These are phyloP conservation scores for Cyclina sinensis DNA, from an alignment of 1,140 invertebrate species.

Conservation along the genomic window DNA sequence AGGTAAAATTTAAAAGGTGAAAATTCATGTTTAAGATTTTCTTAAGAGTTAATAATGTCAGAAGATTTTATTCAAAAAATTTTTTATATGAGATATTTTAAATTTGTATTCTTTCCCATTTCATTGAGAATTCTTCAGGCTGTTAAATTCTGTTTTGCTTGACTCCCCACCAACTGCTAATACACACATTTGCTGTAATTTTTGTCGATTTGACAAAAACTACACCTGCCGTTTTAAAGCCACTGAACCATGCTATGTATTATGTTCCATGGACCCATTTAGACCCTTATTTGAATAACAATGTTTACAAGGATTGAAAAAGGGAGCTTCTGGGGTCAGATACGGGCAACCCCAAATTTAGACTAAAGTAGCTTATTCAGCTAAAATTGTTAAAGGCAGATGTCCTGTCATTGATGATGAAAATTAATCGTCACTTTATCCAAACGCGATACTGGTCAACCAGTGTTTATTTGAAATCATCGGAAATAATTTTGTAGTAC, in stretches of 20 bases:
- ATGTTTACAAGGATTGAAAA: constrained; percentile 3
- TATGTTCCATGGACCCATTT: constrained; percentile 14
- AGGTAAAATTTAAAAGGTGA: too few species aligned
- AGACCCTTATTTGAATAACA: constrained; percentile 38
- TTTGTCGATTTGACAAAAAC: constrained; percentile 36
- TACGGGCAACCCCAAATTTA: constrained; percentile 19
- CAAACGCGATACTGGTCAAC: constrained; percentile 22
- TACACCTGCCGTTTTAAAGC: constrained; percentile 29
- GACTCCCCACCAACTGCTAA: not conserved
- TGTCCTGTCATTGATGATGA: not conserved
- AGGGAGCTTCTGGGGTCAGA: constrained; percentile 28
- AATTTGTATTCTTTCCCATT: too few species aligned
- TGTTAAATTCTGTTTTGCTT: not conserved
- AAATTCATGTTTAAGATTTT: too few species aligned
- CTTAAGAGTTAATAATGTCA: too few species aligned
- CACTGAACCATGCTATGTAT: constrained; percentile 2
- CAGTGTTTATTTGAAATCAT: not conserved
- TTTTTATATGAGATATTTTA: too few species aligned
- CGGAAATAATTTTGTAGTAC: constrained; percentile 9
- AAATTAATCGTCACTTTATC: not conserved
- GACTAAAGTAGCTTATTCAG: constrained; percentile 23
- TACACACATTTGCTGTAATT: constrained; percentile 24
- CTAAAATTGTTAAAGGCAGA: constrained; percentile 27
- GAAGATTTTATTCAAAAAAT: too few species aligned
- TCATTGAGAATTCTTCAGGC: too few species aligned